Evolutionary conservation across 2,797 vertebrate species (phyloP).

Genomic region (Syncerus caffer): DNA sequence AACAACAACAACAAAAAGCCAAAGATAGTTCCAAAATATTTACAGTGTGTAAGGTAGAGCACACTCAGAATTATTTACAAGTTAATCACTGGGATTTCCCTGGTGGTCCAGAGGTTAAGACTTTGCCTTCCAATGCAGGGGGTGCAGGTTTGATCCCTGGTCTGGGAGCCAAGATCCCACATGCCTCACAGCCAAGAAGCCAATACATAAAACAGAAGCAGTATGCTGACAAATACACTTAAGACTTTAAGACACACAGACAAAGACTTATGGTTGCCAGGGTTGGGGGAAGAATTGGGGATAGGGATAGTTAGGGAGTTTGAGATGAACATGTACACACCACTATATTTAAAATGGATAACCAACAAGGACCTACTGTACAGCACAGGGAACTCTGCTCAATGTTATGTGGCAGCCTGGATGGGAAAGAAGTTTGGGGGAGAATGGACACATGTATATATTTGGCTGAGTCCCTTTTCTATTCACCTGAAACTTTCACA

Average conservation of each 20-base stretch:
- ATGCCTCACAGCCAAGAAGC: accelerated
- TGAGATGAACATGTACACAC: neutral
- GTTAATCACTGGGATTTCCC: neutral
- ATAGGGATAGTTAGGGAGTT: neutral
- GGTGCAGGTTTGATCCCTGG: neutral
- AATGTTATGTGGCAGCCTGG: neutral
- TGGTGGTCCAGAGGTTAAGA: neutral
- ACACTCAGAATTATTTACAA: neutral
- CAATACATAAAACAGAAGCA: neutral
- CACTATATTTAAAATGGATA: accelerated
- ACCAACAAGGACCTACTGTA: neutral
- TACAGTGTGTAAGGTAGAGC: neutral
- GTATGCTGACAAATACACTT: neutral
- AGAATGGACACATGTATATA: neutral
- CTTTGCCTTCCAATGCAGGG: neutral
- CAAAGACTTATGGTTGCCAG: neutral
- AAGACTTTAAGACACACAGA: neutral
- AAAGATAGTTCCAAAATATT: neutral
- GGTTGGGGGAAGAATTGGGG: neutral
- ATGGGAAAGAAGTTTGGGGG: neutral
- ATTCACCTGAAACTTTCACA: neutral
- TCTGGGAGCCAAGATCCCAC: neutral
- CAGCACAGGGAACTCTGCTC: neutral
- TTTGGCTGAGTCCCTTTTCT: neutral
- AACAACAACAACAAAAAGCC: neutral